Conservation (phyloP, 2,888 invertebrate species). For the Sinelater perroti region DNA sequence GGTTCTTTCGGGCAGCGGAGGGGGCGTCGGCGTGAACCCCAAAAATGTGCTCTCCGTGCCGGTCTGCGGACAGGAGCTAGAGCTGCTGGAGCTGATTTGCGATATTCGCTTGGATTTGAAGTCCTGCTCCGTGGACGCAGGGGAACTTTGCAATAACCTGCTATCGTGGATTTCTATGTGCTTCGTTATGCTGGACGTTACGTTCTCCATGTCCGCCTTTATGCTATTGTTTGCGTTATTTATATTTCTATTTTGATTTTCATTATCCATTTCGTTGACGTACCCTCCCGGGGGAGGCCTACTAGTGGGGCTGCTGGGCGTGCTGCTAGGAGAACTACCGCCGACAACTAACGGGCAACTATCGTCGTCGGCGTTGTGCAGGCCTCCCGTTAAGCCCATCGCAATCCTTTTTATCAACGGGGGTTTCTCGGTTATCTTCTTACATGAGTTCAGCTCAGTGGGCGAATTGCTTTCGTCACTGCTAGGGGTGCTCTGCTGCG, state of each 20-base stretch:
- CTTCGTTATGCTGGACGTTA: conserved; percentile 60
- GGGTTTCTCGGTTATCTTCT: conserved; percentile 82
- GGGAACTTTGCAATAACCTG: conserved; percentile 64
- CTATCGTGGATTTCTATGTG: conserved; percentile 70
- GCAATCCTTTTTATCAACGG: conserved; percentile 81
- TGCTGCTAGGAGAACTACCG: conserved; percentile 63
- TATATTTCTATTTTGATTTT: conserved; percentile 62
- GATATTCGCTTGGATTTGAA: conserved; percentile 66
- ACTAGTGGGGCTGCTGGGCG: conserved; percentile 66
- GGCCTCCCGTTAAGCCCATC: conserved; percentile 73
- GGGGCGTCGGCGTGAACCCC: conserved; percentile 61
- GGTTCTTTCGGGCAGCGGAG: conserved; percentile 65
- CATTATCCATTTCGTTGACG: conserved; percentile 81
- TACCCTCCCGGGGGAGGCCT: conserved; percentile 78
- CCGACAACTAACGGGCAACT: conserved; percentile 81
- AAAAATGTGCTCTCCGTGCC: conserved; percentile 55
- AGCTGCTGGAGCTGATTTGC: conserved; percentile 67
- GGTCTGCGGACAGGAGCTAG: conserved; percentile 58
- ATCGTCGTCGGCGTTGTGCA: conserved; percentile 66
- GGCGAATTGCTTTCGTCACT: conserved; percentile 90
- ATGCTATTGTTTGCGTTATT: conserved; percentile 48
- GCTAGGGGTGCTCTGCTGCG: conserved; percentile 69
- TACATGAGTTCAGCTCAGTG: conserved; percentile 86
- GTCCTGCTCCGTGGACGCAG: conserved; percentile 62
- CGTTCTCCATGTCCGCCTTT: conserved; percentile 51